Evolutionary conservation across 1,140 invertebrate genomes (phyloP), one percentile per base, ranked within the genome.

Genomic region (Drosophila ananassae): DNA sequence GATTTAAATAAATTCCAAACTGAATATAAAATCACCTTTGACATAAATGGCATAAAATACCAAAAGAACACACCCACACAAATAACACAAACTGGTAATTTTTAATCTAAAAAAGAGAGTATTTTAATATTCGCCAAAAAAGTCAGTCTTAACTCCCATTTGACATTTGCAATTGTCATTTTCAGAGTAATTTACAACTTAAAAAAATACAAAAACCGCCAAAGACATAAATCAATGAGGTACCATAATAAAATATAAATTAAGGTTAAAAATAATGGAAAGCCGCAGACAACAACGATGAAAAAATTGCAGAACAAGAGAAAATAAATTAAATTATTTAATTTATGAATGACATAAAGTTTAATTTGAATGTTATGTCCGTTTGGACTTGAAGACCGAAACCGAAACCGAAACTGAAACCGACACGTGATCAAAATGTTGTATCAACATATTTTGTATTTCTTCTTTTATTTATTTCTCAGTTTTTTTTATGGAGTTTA

Each of bases 361-460:
- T 83, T 89, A 89, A 87, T 87, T 87, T 87, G 82, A 82, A 87
- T 89, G 80, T 84, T 84, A 77, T 84, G 77, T 77, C 68, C 77
- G 77, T 84, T 63, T 34, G 32, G 32, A 58, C 34, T 51, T 56
- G 80, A 62, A 66, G 7, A 41, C 39, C n/a, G 39, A 41, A 10
- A 73, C 37, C 46, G 61, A 34, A 34, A 34, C 9, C 32, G 32
- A 66, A 13, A 37, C 34, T 8, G 34, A 37, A 69, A 76, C 64
- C 10, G 74, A 83, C 79, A 79, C 83, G 83, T 89, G 83, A 87
- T 82, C 83, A 66, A 87, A 83, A 87, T 89, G 34, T 61, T 59
- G 46, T 47, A 74, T 47, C 22, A 46, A 21, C 41, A 46, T 46
- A 46, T 17, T 41, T 10, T 37, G 34, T 44, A 44, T 44, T 13